Evolutionary conservation across 2,797 vertebrate genomes (phyloP).

Genomic region (Sebastes aleutianus): DNA sequence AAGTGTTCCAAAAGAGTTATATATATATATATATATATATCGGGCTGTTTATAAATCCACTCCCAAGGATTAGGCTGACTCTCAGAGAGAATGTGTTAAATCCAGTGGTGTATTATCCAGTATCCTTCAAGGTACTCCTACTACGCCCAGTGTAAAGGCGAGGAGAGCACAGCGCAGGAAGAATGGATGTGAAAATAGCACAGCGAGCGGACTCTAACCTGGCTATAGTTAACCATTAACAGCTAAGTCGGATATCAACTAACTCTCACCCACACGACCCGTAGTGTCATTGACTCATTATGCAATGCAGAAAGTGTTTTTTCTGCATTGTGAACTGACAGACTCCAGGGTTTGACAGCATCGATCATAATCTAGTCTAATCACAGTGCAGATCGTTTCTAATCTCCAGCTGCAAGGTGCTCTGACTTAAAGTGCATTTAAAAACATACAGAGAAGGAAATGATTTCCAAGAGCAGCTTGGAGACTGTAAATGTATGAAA

Average conservation of each 20-base stretch:
- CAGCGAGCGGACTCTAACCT: constrained; percentile 76
- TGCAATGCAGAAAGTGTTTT: constrained; percentile 30
- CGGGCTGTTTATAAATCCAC: constrained; percentile 45
- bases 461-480: not conserved
- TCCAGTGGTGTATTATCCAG: not conserved
- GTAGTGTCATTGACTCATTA: constrained; percentile 54
- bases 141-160: not conserved
- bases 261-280: constrained; percentile 11
- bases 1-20: constrained; percentile 40
- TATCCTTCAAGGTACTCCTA: constrained; percentile 22
- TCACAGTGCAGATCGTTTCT: not conserved
- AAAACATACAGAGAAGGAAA: not conserved
- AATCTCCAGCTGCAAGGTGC: not conserved
- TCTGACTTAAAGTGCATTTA: not conserved
- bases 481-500: not conserved
- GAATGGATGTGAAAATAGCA: constrained; percentile 46
- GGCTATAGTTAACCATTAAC: constrained; percentile 80
- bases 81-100: not conserved
- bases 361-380: not conserved
- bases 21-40: not conserved
- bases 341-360: not conserved
- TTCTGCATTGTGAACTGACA: constrained; percentile 5
- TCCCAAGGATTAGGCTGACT: constrained; percentile 6
- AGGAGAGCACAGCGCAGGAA: not conserved
- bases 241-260: constrained; percentile 36